Conservation (phyloP, 2,797 vertebrate species). For the Alauda arvensis region DNA sequence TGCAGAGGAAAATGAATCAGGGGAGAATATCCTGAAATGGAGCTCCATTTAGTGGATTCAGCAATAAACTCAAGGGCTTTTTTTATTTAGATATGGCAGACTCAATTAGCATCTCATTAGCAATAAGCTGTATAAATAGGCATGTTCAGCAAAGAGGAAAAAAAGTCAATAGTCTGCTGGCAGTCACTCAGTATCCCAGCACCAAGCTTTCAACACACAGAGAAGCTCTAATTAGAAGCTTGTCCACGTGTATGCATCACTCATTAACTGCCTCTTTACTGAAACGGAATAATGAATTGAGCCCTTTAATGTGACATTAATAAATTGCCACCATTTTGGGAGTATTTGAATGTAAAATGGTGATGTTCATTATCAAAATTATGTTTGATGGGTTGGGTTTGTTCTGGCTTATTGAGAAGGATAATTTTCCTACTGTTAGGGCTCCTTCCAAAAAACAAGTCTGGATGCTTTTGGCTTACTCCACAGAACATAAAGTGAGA, state of each 20-base stretch:
- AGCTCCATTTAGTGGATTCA: neutral
- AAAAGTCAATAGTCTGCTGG: constrained; percentile 44
- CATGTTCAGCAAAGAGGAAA: constrained; percentile 37
- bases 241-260: constrained; percentile 52
- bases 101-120: constrained; percentile 62
- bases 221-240: constrained; percentile 61
- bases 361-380: constrained; percentile 70
- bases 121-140: constrained; percentile 52
- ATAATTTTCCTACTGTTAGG: constrained; percentile 44
- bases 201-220: constrained; percentile 33
- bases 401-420: constrained; percentile 67
- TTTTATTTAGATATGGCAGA: constrained; percentile 42
- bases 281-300: constrained; percentile 67
- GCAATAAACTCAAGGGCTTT: constrained; percentile 5
- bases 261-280: constrained; percentile 68
- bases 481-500: neutral
- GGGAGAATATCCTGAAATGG: constrained; percentile 36
- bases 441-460: neutral
- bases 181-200: constrained; percentile 34
- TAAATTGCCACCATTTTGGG: constrained; percentile 73
- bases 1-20: constrained; percentile 22
- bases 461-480: neutral
- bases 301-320: constrained; percentile 74
- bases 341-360: constrained; percentile 71
- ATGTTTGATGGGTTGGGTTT: constrained; percentile 70